Base-by-base conservation (phyloP, 2,797 vertebrate species). In the Odontamblyopus rebecca region DNA sequence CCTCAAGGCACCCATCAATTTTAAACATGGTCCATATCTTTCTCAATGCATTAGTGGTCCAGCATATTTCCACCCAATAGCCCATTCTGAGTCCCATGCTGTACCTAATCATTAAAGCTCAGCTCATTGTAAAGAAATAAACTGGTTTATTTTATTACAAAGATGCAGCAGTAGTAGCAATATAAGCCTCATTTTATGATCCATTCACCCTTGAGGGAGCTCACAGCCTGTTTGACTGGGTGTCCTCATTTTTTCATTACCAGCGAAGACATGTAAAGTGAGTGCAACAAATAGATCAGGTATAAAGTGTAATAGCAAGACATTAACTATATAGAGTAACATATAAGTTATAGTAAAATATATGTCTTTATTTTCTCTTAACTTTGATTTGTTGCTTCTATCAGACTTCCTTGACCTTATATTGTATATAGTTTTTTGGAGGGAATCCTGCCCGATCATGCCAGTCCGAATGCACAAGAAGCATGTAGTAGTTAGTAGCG, bases 41-140 rank as follows among this genome's bases (percentile, higher is more conserved):
- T 69, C 41, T 73, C 44, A 67, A 15, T 50, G 67, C 67, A 78
- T 76, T 77, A 73, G 51, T 44, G 30, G 18, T 59, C 59, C 16
- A 67, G 68, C 68, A 54, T 75, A 72, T 82, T 76, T 78, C 73
- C 61, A 70, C 61, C 73, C 70, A 35, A 79, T 54, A 71, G 70
- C 54, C 67, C 70, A 71, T 61, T 51, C 59, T 54, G 70, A 57
- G 26, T 35, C 29, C 67, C 48, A 48, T 62, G 64, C 51, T 0
- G 70, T 70, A 19, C 69, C 69, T 66, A 76, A 61, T 81, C 73
- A 78, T 79, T 76, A 72, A 73, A 78, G 65, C 71, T 78, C 59
- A 61, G 60, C 59, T 80, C 67, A 72, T 68, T 61, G 50, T 72
- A 30, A 11, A 64, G 63, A 68, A 76, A 80, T 75, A 67, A 59